phyloP scores from a whole-genome alignment of 2,113 vertebrate genomes.

The Burhinus oedicnemus region DNA sequence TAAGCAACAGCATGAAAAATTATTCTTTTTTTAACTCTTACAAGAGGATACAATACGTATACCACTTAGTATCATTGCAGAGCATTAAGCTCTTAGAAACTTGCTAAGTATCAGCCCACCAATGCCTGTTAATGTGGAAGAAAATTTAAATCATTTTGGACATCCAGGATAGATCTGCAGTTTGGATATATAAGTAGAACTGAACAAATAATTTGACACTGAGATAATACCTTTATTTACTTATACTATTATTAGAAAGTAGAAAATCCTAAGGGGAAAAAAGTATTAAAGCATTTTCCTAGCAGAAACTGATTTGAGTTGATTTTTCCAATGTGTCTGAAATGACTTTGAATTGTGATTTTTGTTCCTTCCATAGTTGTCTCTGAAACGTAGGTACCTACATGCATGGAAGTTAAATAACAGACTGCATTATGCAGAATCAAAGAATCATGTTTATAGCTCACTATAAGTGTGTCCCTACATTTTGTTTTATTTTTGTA shows the following conservation, averaged over 20 bases:
- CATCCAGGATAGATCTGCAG: background rate
- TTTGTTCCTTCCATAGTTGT: background rate
- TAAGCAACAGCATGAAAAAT: background rate
- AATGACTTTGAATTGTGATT: background rate
- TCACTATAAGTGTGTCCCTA: background rate
- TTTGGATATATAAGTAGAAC: background rate
- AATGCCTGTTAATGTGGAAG: background rate
- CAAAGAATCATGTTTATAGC: background rate
- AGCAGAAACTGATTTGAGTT: background rate
- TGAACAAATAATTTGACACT: background rate
- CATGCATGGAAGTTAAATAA: background rate
- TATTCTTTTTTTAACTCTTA: background rate
- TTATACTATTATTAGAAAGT: background rate
- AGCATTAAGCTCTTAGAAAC: background rate
- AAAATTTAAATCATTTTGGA: background rate
- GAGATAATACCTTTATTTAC: background rate
- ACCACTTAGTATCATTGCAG: background rate
- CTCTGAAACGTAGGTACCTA: background rate
- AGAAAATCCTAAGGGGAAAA: background rate
- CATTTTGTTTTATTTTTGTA: background rate
- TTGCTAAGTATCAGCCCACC: background rate
- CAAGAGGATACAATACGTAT: background rate
- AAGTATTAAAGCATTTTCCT: background rate
- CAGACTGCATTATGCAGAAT: rapidly evolving
- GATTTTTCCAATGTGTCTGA: background rate